phyloP scores from a whole-genome alignment of 2,797 vertebrate genomes.

The Eremophila alpestris region DNA sequence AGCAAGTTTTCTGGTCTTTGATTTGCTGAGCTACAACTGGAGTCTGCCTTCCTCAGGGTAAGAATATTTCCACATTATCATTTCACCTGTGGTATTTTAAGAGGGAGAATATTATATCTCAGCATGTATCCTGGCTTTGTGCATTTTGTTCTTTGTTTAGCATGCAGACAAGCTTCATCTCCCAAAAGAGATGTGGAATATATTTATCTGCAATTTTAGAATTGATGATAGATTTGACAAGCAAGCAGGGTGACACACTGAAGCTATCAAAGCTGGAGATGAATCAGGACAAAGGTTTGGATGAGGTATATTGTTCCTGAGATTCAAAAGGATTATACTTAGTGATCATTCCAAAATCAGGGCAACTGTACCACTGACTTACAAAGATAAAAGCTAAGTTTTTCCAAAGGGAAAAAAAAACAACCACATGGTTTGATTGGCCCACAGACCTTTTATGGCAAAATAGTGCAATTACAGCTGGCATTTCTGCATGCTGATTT shows the following conservation, averaged over 20 bases:
- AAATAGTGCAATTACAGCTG: conserved; percentile 43
- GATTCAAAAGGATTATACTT: conserved; percentile 43
- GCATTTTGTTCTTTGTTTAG: conserved; percentile 42
- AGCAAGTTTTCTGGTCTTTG: conserved; percentile 76
- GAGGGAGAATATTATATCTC: conserved; percentile 15
- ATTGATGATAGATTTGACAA: conserved; percentile 50
- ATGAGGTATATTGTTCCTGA: conserved; percentile 56
- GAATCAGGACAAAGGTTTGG: conserved; percentile 54
- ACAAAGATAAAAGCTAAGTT: conserved; percentile 16
- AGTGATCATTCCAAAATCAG: conserved; percentile 40
- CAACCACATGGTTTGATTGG: background rate
- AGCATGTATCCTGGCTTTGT: background rate
- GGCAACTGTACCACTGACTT: background rate
- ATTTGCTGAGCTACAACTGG: conserved; percentile 77
- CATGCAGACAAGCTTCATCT: conserved; percentile 43
- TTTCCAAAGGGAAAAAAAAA: background rate
- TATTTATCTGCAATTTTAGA: conserved; percentile 57
- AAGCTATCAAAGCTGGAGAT: conserved; percentile 38
- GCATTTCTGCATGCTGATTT: conserved; percentile 46
- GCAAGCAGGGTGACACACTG: background rate
- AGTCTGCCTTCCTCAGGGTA: conserved; percentile 76
- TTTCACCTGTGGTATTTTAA: conserved; percentile 53
- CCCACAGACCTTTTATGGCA: conserved; percentile 26
- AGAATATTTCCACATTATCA: conserved; percentile 68
- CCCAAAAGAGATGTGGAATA: conserved; percentile 42